phyloP scores from a whole-genome alignment of 30 jellyfish, hydroid and myxozoan species.

The Turritopsis rubra region DNA sequence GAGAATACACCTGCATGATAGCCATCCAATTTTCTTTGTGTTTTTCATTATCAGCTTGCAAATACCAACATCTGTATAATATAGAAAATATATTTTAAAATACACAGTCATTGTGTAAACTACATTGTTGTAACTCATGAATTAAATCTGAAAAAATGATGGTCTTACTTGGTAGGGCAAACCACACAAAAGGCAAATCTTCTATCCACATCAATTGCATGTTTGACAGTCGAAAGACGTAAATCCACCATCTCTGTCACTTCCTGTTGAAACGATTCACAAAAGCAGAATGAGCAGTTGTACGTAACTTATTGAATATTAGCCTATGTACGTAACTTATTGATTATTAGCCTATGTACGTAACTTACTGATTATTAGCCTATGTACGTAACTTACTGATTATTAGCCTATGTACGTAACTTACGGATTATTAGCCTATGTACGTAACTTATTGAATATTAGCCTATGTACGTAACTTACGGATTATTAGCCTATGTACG shows the following conservation, averaged over 20 bases:
- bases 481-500: too few relatives aligned
- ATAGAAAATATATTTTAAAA: not conserved
- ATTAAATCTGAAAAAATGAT: not conserved
- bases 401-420: too few relatives aligned
- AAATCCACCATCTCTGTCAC: constrained; percentile 91
- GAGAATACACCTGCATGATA: constrained; percentile 83
- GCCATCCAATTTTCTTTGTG: constrained; percentile 79
- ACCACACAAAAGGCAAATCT: constrained; percentile 79
- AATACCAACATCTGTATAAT: constrained; percentile 71
- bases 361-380: too few relatives aligned
- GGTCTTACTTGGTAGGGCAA: constrained; percentile 90
- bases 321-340: too few relatives aligned
- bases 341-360: too few relatives aligned
- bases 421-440: too few relatives aligned
- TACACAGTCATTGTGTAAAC: too few relatives aligned
- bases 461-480: too few relatives aligned
- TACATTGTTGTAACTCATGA: too few relatives aligned
- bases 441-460: too few relatives aligned
- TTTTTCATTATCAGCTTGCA: constrained; percentile 86
- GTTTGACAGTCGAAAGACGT: constrained; percentile 84
- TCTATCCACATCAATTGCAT: constrained; percentile 83
- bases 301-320: too few relatives aligned
- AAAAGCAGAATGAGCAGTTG: not conserved
- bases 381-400: too few relatives aligned
- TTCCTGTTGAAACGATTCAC: constrained; percentile 65